phyloP scores from a whole-genome alignment of 2,113 vertebrate genomes.

The Bubo blakistoni region DNA sequence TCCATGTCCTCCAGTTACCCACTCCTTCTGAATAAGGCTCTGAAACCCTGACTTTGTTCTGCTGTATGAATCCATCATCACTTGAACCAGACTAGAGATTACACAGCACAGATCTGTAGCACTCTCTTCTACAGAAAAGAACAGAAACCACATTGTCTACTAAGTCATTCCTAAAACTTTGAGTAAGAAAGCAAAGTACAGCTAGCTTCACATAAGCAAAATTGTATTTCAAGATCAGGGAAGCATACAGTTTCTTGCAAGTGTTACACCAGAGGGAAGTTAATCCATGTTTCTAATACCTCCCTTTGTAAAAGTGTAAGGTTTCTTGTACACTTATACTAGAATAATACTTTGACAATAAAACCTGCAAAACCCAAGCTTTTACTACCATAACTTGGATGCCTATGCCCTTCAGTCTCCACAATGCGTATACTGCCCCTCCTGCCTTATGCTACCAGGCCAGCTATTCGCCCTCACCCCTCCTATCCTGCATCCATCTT shows the following conservation, averaged over 20 bases:
- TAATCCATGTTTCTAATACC: not conserved
- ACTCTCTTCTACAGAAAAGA: slow-evolving; percentile 75
- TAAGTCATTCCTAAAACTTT: not conserved
- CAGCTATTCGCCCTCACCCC: not conserved
- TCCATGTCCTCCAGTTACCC: slow-evolving; percentile 81
- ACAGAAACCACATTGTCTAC: not conserved
- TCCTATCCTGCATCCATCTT: not conserved
- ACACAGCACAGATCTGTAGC: slow-evolving; percentile 86
- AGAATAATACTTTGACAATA: not conserved
- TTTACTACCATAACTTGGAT: not conserved
- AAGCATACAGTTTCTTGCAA: not conserved
- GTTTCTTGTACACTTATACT: fast-evolving
- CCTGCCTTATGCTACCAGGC: not conserved
- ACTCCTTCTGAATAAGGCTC: slow-evolving; percentile 88
- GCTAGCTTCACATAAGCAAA: not conserved
- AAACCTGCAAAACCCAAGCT: not conserved
- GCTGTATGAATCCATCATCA: slow-evolving; percentile 87
- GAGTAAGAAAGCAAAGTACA: not conserved
- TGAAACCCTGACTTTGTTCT: slow-evolving; percentile 84
- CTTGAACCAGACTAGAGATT: slow-evolving; percentile 84
- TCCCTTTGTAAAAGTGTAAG: not conserved
- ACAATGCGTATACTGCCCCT: not conserved
- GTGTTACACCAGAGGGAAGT: not conserved
- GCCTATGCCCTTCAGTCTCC: not conserved
- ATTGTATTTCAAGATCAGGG: not conserved